These are phyloP conservation scores for Scaeva pyrastri DNA, from an alignment of 2,888 invertebrate genomes.

Conservation along the genomic window DNA sequence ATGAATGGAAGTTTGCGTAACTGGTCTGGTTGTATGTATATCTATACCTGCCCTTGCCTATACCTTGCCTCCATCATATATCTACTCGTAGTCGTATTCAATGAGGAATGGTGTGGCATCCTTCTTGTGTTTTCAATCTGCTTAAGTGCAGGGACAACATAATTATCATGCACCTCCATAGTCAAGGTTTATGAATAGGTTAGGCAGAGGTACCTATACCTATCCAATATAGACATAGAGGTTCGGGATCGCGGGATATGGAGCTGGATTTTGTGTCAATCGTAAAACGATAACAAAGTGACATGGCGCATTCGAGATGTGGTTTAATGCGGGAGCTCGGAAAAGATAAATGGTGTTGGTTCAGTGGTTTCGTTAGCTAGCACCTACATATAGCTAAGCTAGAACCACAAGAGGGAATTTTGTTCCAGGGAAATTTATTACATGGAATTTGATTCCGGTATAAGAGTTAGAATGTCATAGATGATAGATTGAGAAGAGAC, in stretches of 20 bases:
- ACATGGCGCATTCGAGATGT: conserved; percentile 57
- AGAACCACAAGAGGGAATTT: background rate
- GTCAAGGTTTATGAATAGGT: background rate
- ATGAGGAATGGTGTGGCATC: conserved; percentile 42
- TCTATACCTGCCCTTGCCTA: background rate
- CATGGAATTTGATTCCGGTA: background rate
- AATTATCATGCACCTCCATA: conserved; percentile 59
- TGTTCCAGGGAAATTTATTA: background rate
- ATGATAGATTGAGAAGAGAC: background rate
- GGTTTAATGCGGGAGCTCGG: background rate
- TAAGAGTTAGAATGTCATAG: background rate
- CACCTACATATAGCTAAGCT: no score
- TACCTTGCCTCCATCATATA: background rate
- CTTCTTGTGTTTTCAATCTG: conserved; percentile 61
- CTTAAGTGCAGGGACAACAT: conserved; percentile 75
- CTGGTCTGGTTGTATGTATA: conserved; percentile 58
- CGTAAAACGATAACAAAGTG: conserved; percentile 68
- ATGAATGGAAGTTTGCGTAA: conserved; percentile 75
- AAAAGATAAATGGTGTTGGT: conserved; percentile 48
- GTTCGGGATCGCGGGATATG: background rate
- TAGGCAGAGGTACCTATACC: no score
- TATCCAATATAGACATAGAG: background rate
- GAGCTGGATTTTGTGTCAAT: conserved; percentile 69
- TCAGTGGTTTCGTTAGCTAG: conserved; percentile 11
- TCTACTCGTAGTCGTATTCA: background rate